These are phyloP conservation scores for Drosophila atripex DNA, from an alignment of 2,888 invertebrate genomes.

Conservation along the genomic window DNA sequence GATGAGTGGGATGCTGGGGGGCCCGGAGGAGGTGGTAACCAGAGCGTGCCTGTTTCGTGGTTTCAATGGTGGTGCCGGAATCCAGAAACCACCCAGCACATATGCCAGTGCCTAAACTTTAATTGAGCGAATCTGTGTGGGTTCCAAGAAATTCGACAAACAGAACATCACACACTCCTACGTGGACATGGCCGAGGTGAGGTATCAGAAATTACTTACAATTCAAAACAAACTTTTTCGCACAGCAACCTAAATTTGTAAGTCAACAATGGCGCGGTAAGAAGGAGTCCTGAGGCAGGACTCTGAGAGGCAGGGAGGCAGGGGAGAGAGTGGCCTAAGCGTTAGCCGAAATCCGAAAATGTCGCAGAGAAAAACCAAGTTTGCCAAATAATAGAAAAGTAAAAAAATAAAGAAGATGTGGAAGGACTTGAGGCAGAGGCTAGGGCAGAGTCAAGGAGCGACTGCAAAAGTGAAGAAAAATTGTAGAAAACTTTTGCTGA, in stretches of 20 bases:
- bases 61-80: constrained; percentile 18
- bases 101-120: constrained; percentile 53
- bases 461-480: constrained; percentile 76
- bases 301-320: not conserved
- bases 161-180: constrained; percentile 14
- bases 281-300: constrained; percentile 12
- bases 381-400: constrained; percentile 43
- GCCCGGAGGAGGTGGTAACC: not conserved
- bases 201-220: constrained; percentile 78
- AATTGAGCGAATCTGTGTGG: constrained; percentile 70
- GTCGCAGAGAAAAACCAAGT: constrained; percentile 72
- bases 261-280: constrained; percentile 66
- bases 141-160: constrained; percentile 7
- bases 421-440: too few species aligned
- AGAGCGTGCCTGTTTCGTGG: constrained; percentile 27
- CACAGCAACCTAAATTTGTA: constrained; percentile 77
- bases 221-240: constrained; percentile 78
- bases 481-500: constrained; percentile 78
- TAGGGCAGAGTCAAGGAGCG: constrained; percentile 31
- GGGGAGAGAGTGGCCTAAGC: constrained; percentile 42
- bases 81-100: constrained; percentile 8
- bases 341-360: constrained; percentile 74
- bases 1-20: not conserved
- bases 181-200: constrained; percentile 57
- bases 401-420: constrained; percentile 4